These are phyloP conservation scores for Tragelaphus strepsiceros DNA, from an alignment of 2,113 vertebrate genomes.

Conservation along the genomic window DNA sequence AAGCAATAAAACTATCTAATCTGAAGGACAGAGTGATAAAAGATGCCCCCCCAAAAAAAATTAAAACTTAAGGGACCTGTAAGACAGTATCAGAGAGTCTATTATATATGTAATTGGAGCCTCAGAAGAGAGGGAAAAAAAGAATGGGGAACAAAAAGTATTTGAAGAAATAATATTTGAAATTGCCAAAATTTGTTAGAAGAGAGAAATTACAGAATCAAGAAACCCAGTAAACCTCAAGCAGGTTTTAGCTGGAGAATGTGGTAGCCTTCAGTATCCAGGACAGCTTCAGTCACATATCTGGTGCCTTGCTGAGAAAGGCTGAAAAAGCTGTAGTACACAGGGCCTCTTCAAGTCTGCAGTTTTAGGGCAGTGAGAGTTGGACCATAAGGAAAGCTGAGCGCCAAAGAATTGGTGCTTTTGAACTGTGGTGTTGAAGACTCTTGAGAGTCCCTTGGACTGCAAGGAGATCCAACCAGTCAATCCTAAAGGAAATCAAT, in stretches of 20 bases:
- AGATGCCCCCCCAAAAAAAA: neutral
- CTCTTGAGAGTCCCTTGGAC: neutral
- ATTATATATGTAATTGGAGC: neutral
- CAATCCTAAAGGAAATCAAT: neutral
- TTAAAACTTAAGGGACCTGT: neutral
- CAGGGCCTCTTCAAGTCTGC: neutral
- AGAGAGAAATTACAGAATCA: neutral
- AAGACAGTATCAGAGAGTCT: neutral
- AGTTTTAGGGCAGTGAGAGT: neutral
- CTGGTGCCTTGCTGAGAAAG: neutral
- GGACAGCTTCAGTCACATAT: neutral
- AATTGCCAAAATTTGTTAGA: neutral
- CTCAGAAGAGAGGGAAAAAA: neutral
- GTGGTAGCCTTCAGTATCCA: neutral
- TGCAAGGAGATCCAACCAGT: neutral
- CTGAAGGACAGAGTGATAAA: neutral
- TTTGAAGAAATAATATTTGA: neutral
- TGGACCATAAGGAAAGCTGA: neutral
- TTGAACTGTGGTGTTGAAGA: neutral
- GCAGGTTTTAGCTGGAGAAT: neutral
- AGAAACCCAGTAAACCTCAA: neutral
- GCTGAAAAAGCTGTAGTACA: neutral
- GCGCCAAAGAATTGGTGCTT: neutral
- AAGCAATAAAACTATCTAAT: neutral
- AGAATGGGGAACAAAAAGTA: neutral